phyloP scores from a whole-genome alignment of 1,140 invertebrate species.

The Drosophila mayri region DNA sequence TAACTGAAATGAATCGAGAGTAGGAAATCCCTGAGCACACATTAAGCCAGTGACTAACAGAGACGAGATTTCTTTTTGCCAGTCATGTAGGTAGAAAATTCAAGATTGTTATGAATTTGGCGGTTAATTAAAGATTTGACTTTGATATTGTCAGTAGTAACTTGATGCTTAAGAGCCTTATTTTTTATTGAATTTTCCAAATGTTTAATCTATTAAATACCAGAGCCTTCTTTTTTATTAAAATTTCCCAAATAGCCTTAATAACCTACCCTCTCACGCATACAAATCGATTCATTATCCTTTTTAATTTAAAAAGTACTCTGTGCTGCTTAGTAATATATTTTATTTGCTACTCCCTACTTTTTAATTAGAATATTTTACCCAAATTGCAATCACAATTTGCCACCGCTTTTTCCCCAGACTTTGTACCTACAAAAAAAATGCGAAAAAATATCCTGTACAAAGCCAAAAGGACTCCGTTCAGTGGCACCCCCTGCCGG shows the following conservation, averaged over 20 bases:
- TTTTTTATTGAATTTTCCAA: background rate
- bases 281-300: constrained; percentile 4
- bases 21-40: constrained; percentile 33
- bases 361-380: constrained; percentile 26
- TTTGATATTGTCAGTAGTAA: background rate
- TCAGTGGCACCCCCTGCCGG: constrained; percentile 50
- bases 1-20: constrained; percentile 18
- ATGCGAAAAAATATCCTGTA: constrained; percentile 19
- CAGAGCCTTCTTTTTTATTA: background rate
- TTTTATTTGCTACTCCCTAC: background rate
- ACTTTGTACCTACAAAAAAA: constrained; percentile 5
- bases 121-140: constrained; percentile 6
- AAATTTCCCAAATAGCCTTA: background rate
- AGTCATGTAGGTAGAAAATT: constrained; percentile 8
- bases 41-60: constrained; percentile 32
- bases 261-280: background rate
- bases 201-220: too few species aligned
- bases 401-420: background rate
- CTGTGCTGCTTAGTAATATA: background rate
- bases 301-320: background rate
- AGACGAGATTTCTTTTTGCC: background rate
- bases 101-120: background rate
- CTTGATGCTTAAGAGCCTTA: background rate
- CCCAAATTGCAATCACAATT: constrained; percentile 7
- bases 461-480: constrained; percentile 27